These are phyloP conservation scores for Craseonycteris thonglongyai DNA, from an alignment of 2,113 vertebrate genomes.

Conservation along the genomic window DNA sequence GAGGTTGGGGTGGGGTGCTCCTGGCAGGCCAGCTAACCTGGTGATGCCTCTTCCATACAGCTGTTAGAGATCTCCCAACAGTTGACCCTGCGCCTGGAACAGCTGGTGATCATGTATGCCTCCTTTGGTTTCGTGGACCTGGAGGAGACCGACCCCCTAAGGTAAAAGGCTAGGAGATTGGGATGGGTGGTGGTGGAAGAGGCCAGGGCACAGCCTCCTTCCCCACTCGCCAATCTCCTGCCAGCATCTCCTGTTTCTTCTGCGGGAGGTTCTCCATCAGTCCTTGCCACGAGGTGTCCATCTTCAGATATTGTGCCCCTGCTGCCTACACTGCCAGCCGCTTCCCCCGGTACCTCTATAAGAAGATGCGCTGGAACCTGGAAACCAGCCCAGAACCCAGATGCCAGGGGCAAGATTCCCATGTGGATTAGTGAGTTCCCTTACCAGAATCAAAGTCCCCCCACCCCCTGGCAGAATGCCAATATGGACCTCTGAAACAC, in stretches of 20 bases:
- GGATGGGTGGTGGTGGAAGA: not conserved
- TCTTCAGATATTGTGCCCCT: conserved; percentile 82
- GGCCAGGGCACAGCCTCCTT: not conserved
- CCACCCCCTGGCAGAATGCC: not conserved
- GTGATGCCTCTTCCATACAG: conserved; percentile 53
- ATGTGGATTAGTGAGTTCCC: conserved; percentile 83
- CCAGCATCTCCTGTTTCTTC: conserved; percentile 85
- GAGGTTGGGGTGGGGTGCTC: not conserved
- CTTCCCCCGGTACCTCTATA: conserved; percentile 77
- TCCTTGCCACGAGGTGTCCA: conserved; percentile 72
- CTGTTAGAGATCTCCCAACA: conserved; percentile 86
- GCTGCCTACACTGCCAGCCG: conserved; percentile 76
- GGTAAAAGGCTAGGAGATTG: conserved; percentile 67
- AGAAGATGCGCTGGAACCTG: conserved; percentile 91
- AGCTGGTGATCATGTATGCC: conserved; percentile 82
- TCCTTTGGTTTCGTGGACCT: conserved; percentile 78
- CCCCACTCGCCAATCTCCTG: not conserved
- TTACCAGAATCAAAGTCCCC: not conserved
- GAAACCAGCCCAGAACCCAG: conserved; percentile 44
- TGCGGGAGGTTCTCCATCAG: conserved; percentile 80
- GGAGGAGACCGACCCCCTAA: conserved; percentile 80
- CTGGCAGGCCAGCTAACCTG: not conserved
- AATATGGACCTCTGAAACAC: not conserved
- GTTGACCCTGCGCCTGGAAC: conserved; percentile 82
- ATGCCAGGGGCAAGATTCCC: not conserved